Evolutionary conservation across 1,140 invertebrate genomes (phyloP).

Genomic region (Gonioctena quinquepunctata): DNA sequence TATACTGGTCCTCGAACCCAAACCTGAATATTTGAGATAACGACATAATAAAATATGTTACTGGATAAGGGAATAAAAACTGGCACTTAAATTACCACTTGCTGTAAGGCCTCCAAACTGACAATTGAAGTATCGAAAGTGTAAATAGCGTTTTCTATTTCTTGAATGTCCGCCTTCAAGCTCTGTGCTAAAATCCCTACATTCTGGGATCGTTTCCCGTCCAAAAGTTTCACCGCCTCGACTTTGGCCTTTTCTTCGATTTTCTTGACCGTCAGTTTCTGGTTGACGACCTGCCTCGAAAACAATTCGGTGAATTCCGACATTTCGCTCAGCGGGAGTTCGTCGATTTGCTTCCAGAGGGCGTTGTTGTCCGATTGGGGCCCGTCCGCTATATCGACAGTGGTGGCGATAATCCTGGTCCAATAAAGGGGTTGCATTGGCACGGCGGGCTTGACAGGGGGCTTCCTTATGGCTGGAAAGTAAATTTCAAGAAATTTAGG

Average conservation of each 20-base stretch:
- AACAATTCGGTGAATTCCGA: conserved; percentile 90
- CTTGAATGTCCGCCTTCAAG: conserved; percentile 86
- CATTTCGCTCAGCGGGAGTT: conserved; percentile 75
- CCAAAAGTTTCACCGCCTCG: conserved; percentile 87
- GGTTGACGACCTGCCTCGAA: conserved; percentile 73
- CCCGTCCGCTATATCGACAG: conserved; percentile 37
- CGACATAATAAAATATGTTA: too few relatives aligned
- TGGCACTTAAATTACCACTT: too few relatives aligned
- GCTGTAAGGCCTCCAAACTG: conserved; percentile 85
- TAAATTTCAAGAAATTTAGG: too few relatives aligned
- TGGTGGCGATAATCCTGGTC: conserved; percentile 78
- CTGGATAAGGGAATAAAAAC: too few relatives aligned
- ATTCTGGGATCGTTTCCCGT: conserved; percentile 90
- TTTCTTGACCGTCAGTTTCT: conserved; percentile 71
- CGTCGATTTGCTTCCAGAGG: conserved; percentile 72
- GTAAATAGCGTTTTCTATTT: conserved; percentile 93
- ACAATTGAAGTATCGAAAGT: conserved; percentile 91
- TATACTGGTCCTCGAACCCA: too few relatives aligned
- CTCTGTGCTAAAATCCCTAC: conserved; percentile 94
- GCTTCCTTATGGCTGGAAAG: conserved; percentile 74
- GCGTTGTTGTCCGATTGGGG: conserved; percentile 42
- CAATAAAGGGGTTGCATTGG: conserved; percentile 97
- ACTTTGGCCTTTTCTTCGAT: conserved; percentile 65
- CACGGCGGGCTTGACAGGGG: conserved; percentile 79
- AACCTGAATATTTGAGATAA: too few relatives aligned